Evolutionary conservation across 1,140 invertebrate genomes (phyloP), one percentile per base, ranked within the genome.

Genomic region (Panulirus ornatus): DNA sequence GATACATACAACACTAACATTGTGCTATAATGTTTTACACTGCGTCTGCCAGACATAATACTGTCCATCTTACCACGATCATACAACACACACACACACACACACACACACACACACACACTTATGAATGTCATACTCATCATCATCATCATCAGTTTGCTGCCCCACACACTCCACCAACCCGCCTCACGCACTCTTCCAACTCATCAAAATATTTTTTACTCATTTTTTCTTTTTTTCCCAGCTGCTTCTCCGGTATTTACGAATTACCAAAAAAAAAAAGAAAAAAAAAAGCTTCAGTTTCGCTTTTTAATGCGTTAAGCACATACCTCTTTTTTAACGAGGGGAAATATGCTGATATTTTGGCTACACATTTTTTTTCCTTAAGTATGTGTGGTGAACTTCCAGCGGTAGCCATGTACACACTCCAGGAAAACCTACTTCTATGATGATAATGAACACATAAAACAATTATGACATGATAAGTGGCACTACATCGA

Each of bases 371-470:
- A 30, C 5, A 44, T 44, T 42, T 79, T 79, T 47, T 79, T n/a
- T 19, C n/a, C n/a, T 51, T 27, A n/a, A n/a, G n/a, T n/a, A n/a
- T n/a, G n/a, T n/a, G n/a, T n/a, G n/a, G n/a, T n/a, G n/a, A n/a
- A n/a, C n/a, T n/a, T n/a, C n/a, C n/a, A 79, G 22, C 76, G 36
- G 27, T 30, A 47, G 66, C 14, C 30, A 85, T 38, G 71, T n/a
- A 85, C 66, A 73, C 42, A 38, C 84, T 85, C 42, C 36, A 75
- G 19, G 51, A 75, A 82, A 54, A 85, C 71, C 75, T 75, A 1
- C 70, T 85, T 14, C 38, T 85, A 42, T 85, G 84, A 85, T 85
- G 38, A 85, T 85, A 85, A 85, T 85, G 84, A 85, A 70, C 27
- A 5, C 1, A 75, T 85, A 38, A 73, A 85, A 75, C 5, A 36